Base-by-base conservation (phyloP, 2,888 invertebrate genomes). In the Oscheius myriophilus region DNA sequence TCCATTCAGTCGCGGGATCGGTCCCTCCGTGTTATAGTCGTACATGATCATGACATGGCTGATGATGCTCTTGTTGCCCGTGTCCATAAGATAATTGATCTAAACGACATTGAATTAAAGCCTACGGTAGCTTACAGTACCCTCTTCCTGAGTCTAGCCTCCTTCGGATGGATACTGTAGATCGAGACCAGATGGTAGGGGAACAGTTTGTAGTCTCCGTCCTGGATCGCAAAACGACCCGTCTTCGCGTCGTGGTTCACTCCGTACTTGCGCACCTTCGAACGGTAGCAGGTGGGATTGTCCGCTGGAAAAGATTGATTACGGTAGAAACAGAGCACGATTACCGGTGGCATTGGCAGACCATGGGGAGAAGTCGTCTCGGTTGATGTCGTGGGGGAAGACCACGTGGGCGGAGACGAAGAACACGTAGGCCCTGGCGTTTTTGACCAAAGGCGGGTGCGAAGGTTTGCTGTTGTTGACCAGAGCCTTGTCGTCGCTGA, bases 291-390 rank as follows among this genome's bases (percentile, higher is more conserved):
- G 0, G 78, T 78, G 23, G 75, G 75, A 46, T 75, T 73, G 16
- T 70, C 68, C 14, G 73, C 70, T 72, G 52, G 59, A 72, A 41
- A 43, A 39, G 33, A 41, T 11, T 23, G 42, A 3, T 23, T n/a
- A 42, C 14, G 21, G 42, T 3, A 6, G 53, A 7, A 49, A 14
- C 12, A 33, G n/a, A 49, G 33, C 26, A 42, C 45, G 67, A 67
- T 55, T 16, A 73, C 73, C 68, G 23, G 73, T 75, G 64, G 73
- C 75, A 46, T 75, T 78, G 42, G 73, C 73, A 14, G 73, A 75
- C 80, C 80, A 80, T 16, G 80, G 80, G 16, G 80, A 80, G 59
- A 80, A 77, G 51, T 76, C 80, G 58, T 80, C 80, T 45, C 78
- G 74, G 66, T 80, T 80, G 42, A 78, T 75, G 41, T 75, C 74